Evolutionary conservation across 2,113 vertebrate genomes (phyloP).

Genomic region (Sigmodon hispidus): DNA sequence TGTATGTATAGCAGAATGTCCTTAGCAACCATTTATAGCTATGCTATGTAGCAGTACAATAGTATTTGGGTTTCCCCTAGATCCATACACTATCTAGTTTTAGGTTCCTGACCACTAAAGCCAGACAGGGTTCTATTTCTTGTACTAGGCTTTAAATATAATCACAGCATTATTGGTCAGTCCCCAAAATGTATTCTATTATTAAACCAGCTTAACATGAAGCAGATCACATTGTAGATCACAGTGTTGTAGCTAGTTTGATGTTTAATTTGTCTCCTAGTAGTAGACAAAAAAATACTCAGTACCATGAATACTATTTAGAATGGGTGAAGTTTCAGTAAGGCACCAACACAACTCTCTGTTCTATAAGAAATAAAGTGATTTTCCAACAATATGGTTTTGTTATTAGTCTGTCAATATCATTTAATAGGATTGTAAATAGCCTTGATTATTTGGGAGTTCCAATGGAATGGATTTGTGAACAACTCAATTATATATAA

Average conservation of each 20-base stretch:
- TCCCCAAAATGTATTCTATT: not conserved
- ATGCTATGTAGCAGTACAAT: not conserved
- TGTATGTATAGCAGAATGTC: not conserved
- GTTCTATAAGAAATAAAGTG: not conserved
- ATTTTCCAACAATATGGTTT: not conserved
- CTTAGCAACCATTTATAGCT: not conserved
- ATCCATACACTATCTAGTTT: not conserved
- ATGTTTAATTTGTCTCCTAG: not conserved
- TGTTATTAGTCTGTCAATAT: not conserved
- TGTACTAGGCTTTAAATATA: not conserved
- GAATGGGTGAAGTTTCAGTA: not conserved
- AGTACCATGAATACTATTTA: not conserved
- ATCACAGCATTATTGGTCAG: not conserved
- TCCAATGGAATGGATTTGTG: not conserved
- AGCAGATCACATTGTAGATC: not conserved
- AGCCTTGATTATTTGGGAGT: not conserved
- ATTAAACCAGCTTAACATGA: not conserved
- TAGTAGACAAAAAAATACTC: not conserved
- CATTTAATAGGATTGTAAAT: not conserved
- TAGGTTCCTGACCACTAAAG: not conserved
- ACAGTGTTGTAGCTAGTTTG: not conserved
- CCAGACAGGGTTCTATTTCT: not conserved
- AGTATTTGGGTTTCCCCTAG: not conserved
- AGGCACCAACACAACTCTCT: not conserved
- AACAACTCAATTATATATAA: not conserved